Evolutionary conservation across 1,140 invertebrate genomes (phyloP), one percentile per base, ranked within the genome.

Genomic region (Zaprionus vittiger): DNA sequence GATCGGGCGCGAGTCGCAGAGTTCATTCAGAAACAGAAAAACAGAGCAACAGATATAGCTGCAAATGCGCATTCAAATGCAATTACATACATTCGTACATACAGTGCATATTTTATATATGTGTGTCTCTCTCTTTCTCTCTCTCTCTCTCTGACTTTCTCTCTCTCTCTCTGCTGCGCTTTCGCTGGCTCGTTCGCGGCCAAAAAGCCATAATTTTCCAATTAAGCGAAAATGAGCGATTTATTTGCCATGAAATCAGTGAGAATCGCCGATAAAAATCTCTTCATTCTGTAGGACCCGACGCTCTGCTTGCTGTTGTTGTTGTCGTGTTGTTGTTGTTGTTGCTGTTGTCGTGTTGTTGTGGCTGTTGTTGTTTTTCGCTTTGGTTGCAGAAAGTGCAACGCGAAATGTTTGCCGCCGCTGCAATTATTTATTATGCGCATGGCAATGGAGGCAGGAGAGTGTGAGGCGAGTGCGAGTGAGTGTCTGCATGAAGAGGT

Each of bases 221-320:
- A 92, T 92, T 92, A 92, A 92, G 91, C 91, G 91, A 92, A 92
- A 92, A 92, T 92, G 91, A 92, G 91, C 91, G 91, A 92, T 92
- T 92, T 92, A 92, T 92, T 92, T 92, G 91, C 91, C 91, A 92
- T 92, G 89, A 92, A 92, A 92, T 92, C 91, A 92, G 91, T 92
- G 91, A 92, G 91, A 92, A 92, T 92, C 91, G 81, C 80, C 91
- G 91, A 92, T 92, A 92, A 92, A 92, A 92, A 92, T 92, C 91
- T 92, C 91, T 92, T 92, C 91, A 92, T 91, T 91, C 79, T 78
- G 73, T 85, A 78, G 57, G 76, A 71, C 64, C 37, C 70, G 44
- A 54, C 52, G 41, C 52, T 67, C 37, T 49, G 70, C 41, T 47
- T 17, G 63, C 65, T 80, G 63, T 38, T 73, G 44, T 20, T 64